Evolutionary conservation across 2,113 vertebrate genomes (phyloP).

Genomic region (Hypocryptadius cinnamomeus): DNA sequence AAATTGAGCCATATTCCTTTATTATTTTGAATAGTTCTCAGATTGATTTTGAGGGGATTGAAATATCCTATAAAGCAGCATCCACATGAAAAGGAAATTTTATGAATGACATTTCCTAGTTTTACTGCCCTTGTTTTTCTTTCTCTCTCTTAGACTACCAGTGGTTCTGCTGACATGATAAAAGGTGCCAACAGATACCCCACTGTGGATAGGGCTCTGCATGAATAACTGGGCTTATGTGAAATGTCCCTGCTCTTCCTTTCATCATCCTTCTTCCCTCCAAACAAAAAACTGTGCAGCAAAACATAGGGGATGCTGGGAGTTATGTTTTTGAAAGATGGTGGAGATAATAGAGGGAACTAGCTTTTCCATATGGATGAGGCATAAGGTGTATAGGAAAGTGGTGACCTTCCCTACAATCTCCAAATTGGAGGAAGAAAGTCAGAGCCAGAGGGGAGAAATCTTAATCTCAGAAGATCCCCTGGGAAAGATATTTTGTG

Average conservation of each 20-base stretch:
- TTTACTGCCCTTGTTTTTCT: neutral
- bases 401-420: neutral
- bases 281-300: neutral
- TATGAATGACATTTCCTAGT: neutral
- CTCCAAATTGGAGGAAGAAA: neutral
- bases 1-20: neutral
- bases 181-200: neutral
- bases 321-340: neutral
- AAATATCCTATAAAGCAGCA: slow-evolving; percentile 1
- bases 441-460: neutral
- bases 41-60: neutral
- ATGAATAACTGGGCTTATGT: neutral
- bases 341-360: neutral
- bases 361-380: neutral
- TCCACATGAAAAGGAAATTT: neutral
- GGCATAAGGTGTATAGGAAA: neutral
- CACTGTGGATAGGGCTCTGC: neutral
- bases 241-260: neutral
- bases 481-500: neutral
- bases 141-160: neutral
- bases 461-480: neutral
- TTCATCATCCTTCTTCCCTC: neutral
- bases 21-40: neutral
- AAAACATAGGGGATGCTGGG: neutral
- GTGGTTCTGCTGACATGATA: neutral